These are phyloP conservation scores for Acrobasis consociella DNA, from an alignment of 2,888 invertebrate genomes.

Conservation along the genomic window DNA sequence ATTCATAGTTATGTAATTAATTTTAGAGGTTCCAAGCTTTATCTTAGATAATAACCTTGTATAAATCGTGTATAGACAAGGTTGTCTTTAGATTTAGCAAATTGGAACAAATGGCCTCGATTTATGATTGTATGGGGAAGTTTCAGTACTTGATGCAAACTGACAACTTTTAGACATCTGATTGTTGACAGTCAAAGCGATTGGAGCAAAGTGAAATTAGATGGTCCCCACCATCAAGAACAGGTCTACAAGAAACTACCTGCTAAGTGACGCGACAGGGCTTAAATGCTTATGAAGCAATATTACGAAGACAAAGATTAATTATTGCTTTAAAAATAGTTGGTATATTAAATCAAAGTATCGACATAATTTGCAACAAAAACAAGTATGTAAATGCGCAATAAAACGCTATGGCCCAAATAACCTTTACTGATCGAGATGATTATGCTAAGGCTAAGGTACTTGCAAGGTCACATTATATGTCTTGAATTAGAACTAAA, in stretches of 20 bases:
- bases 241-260: constrained; percentile 25
- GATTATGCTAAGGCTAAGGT: neutral
- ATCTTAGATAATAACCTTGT: constrained; percentile 26
- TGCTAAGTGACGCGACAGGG: neutral
- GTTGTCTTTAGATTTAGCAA: constrained; percentile 27
- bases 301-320: neutral
- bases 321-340: neutral
- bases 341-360: neutral
- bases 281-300: constrained; percentile 39
- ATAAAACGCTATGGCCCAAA: neutral
- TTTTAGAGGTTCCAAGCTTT: constrained; percentile 10
- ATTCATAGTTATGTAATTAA: constrained; percentile 3
- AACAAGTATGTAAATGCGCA: neutral
- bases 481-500: neutral
- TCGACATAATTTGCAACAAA: neutral
- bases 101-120: constrained; percentile 28
- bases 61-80: constrained; percentile 31
- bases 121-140: neutral
- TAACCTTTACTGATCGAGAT: constrained; percentile 1
- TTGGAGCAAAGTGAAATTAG: constrained; percentile 39
- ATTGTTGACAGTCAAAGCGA: constrained; percentile 56
- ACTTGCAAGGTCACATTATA: neutral
- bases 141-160: neutral
- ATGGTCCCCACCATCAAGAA: constrained; percentile 34
- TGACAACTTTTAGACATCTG: neutral